Percentiles rank a stretch among this genome's conserved stretches.
Evolutionary conservation across 2,113 vertebrate species (phyloP).

Genomic region (Mionectes macconnelli): DNA sequence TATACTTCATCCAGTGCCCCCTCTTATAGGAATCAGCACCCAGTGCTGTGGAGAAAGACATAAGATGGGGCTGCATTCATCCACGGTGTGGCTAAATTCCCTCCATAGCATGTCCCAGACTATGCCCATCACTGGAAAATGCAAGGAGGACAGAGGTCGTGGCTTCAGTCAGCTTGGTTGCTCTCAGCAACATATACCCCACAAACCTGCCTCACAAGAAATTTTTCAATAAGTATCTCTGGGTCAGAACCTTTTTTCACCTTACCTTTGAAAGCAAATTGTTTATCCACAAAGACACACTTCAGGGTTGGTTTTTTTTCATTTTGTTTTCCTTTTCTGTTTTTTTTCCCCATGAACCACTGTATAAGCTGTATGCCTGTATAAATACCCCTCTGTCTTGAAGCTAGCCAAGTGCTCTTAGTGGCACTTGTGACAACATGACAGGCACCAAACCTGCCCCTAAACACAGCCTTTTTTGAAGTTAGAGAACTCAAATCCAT

Average conservation of each 20-base stretch:
- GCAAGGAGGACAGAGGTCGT: neutral
- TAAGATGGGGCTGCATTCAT: neutral
- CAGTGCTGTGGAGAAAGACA: neutral
- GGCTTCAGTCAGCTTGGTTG: neutral
- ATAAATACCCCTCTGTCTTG: neutral
- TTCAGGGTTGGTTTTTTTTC: neutral
- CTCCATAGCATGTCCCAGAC: neutral
- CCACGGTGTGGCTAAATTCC: neutral
- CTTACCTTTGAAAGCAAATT: neutral
- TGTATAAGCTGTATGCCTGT: neutral
- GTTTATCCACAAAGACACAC: neutral
- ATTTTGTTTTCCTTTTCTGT: neutral
- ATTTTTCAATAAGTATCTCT: neutral
- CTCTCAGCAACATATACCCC: neutral
- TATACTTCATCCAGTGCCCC: neutral
- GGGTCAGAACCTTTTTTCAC: neutral
- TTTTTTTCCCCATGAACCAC: neutral
- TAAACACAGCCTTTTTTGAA: conserved; percentile 18
- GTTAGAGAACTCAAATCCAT: neutral
- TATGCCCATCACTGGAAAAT: neutral
- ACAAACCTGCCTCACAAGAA: neutral
- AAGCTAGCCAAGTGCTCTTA: neutral
- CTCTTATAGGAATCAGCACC: neutral
- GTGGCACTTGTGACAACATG: neutral
- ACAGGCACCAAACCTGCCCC: neutral